Evolutionary conservation across 2,113 vertebrate species (phyloP).

Genomic region (Amphilophus citrinellus): DNA sequence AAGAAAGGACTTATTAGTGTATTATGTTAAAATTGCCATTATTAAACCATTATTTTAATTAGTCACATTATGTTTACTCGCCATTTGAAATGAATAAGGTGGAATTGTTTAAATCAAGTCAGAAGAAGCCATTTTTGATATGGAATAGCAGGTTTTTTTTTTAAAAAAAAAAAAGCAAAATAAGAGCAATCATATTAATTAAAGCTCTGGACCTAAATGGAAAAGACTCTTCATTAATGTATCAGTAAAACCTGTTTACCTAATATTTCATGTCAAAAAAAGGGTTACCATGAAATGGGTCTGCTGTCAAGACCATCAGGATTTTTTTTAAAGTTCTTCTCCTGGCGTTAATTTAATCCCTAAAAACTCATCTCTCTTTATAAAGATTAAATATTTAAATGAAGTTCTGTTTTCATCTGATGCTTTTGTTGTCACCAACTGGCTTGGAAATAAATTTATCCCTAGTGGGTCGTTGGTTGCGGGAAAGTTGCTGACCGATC

Average conservation of each 20-base stretch:
- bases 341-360: neutral
- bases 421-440: neutral
- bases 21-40: neutral
- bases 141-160: too few relatives aligned
- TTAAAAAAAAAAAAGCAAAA: too few relatives aligned
- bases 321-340: neutral
- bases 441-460: neutral
- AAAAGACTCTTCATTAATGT: neutral
- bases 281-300: fast-evolving
- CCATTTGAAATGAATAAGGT: neutral
- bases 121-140: neutral
- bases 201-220: neutral
- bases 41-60: neutral
- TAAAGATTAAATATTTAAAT: neutral
- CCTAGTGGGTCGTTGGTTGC: too few relatives aligned
- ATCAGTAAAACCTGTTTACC: neutral
- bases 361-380: neutral
- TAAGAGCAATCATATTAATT: neutral
- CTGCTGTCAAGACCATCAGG: neutral
- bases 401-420: too few relatives aligned
- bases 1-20: neutral
- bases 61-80: neutral
- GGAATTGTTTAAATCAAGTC: neutral
- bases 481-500: too few relatives aligned
- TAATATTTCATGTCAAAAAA: too few relatives aligned